Base-by-base conservation (phyloP, 2,797 vertebrate genomes). In the Centroberyx gerrardi region DNA sequence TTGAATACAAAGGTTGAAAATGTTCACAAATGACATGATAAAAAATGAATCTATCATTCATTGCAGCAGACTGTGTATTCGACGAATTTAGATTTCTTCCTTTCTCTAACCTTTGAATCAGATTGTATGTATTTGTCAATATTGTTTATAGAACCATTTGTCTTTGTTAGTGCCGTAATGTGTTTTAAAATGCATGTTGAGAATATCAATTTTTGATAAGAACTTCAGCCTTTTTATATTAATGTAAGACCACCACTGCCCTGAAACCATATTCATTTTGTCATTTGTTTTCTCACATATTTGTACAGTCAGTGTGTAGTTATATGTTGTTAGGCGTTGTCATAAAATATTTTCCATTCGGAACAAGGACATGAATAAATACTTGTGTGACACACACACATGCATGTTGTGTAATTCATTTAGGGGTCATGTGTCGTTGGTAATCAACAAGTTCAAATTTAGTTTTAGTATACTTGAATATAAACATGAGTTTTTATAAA, bases 181-280 rank as follows among this genome's bases (percentile, higher is more conserved):
- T 94, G 92, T 88, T 93, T 90, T 95, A 94, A 95, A 95, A 96
- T 95, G 96, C 97, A 97, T 97, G 96, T 80, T 83, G 74, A 88
- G 64, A 90, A 93, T 86, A 93, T 89, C 85, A 66, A 49, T 89
- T 90, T 94, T 96, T 95, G 92, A 94, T 95, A 95, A 95, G 83
- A 93, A 94, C 94, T 94, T 95, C 91, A 91, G 93, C 93, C 83
- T 96, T 97, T 96, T 95, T 96, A 95, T 95, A 94, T 94, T 88
- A 92, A 91, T 91, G 84, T 65, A 90, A 74, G 81, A 87, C 79
- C 84, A 87, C 79, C 84, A 93, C 92, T 93, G 90, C 91, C 88
- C 83, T 88, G 58, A 83, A 75, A 70, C 2, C 70, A 85, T 78
- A 64, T 82, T 68, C 76, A 84, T 62, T 62, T 86, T 22, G 68